phyloP scores from a whole-genome alignment of 2,113 vertebrate species.

The Cinclus cinclus region DNA sequence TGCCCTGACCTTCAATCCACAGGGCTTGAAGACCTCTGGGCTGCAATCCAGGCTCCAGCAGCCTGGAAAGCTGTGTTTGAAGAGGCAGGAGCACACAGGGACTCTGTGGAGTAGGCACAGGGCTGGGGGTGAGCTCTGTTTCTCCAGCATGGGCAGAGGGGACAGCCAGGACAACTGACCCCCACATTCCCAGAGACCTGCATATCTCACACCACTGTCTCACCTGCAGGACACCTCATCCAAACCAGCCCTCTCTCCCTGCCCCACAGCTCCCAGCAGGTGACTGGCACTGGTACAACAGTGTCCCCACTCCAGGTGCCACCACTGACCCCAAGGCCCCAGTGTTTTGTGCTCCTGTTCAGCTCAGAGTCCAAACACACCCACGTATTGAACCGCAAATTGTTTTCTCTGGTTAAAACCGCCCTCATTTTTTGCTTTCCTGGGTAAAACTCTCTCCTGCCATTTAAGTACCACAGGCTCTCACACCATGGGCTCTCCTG shows the following conservation, averaged over 20 bases:
- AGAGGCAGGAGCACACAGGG: neutral
- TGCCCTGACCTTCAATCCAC: neutral
- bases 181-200: neutral
- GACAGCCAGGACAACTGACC: neutral
- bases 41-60: neutral
- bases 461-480: neutral
- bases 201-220: neutral
- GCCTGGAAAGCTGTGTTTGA: neutral
- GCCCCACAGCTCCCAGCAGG: neutral
- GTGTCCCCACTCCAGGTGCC: neutral
- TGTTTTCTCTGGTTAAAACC: neutral
- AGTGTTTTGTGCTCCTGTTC: neutral
- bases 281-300: neutral
- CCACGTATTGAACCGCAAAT: neutral
- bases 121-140: neutral
- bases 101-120: neutral
- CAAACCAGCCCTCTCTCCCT: neutral
- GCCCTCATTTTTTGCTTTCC: neutral
- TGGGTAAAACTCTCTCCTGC: neutral
- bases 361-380: neutral
- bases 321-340: neutral
- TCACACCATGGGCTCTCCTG: neutral
- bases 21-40: neutral
- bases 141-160: neutral
- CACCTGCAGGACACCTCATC: neutral